Base-by-base conservation (phyloP, 2,113 vertebrate genomes). In the Nesoenas mayeri region DNA sequence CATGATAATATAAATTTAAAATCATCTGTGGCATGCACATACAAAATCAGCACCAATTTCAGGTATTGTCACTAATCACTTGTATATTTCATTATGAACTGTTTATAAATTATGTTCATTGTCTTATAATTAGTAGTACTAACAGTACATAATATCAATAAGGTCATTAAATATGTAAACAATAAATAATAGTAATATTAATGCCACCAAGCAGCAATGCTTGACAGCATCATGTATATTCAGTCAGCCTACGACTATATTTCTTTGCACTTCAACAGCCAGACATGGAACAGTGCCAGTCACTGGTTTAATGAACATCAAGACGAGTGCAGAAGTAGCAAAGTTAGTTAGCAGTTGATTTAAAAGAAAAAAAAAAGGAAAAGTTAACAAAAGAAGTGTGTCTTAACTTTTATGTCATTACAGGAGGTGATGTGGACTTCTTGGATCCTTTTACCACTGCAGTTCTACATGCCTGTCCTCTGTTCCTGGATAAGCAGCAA, bases 111-210 rank as follows among this genome's bases (percentile, higher is more conserved):
- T 93, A 92, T 70, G 31, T 90, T 97, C 94, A 97, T 96, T 96
- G 69, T 93, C 79, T 93, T 93, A 78, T 96, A 97, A 98, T 97
- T 95, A 97, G 91, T 95, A 88, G 66, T 60, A 81, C 89, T 97
- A 97, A 97, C 72, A 91, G 64, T 66, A 61, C 85, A 88, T 96
- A 95, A 92, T 97, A 96, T 96, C 96, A 97, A 90, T 97, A 96
- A 97, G 69, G 78, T 90, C 80, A 85, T 97, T 97, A 98, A 96
- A 97, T 96, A 97, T 94, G 96, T 96, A 97, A 97, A 97, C 96
- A 97, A 97, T 97, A 97, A 97, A 96, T 97, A 97, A 96, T 91
- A 88, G 70, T 66, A 90, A 81, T 97, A 96, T 92, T 95, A 96
- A 96, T 88, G 94, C 83, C 80, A 88, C 72, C 28, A 70, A 77